Conservation (phyloP, 2,797 vertebrate genomes). For the Peromyscus melanophrys region DNA sequence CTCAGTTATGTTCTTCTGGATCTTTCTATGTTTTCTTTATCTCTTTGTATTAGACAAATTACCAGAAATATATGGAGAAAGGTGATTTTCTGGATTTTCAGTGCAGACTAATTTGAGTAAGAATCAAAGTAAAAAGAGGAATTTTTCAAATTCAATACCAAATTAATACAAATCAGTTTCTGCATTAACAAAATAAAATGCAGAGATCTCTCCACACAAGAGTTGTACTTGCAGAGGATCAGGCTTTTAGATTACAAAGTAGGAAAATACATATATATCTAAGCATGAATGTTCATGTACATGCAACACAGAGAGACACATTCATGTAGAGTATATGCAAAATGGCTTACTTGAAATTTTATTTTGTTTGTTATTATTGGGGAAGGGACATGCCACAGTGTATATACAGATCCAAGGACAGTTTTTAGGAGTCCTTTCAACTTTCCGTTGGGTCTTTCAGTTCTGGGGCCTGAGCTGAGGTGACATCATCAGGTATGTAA, state of each 20-base stretch:
- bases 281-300: background rate
- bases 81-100: conserved; percentile 29
- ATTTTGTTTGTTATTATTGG: background rate
- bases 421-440: background rate
- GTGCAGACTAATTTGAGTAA: conserved; percentile 34
- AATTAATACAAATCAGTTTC: conserved; percentile 24
- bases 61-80: background rate
- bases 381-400: background rate
- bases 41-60: background rate
- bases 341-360: background rate
- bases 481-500: background rate
- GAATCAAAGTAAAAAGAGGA: background rate
- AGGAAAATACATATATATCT: background rate
- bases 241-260: background rate
- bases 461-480: background rate
- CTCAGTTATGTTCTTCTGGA: background rate
- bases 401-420: background rate
- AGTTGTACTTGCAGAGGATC: background rate
- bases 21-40: background rate
- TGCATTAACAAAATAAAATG: conserved; percentile 3
- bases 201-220: background rate
- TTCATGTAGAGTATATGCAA: background rate
- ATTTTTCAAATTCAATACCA: conserved; percentile 1
- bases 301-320: background rate
- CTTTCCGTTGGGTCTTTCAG: background rate